A percentile compares a stretch with the other conserved stretches of the same genome.
phyloP scores from a whole-genome alignment of 2,888 invertebrate genomes.

The Cephus spinipes region DNA sequence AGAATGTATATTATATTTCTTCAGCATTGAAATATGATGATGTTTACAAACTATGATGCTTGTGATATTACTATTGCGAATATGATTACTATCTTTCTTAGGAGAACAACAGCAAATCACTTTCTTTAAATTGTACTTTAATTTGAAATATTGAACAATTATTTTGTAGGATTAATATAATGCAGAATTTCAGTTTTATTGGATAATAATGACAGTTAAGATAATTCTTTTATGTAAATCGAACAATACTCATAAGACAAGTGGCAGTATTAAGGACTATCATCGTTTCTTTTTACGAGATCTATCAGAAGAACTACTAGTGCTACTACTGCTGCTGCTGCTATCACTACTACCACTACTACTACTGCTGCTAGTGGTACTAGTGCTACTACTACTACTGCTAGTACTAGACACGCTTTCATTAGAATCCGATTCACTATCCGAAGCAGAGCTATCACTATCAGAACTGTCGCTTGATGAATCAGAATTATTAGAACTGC shows the following conservation, averaged over 20 bases:
- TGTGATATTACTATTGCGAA: background rate
- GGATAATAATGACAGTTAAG: background rate
- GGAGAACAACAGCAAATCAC: background rate
- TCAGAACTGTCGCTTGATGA: constrained; percentile 27
- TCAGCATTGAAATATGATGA: background rate
- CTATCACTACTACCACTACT: constrained; percentile 25
- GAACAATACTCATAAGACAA: constrained; percentile 6
- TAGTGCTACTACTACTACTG: constrained; percentile 39
- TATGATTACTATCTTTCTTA: background rate
- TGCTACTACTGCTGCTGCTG: constrained; percentile 31
- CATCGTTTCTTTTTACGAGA: background rate
- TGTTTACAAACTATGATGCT: background rate
- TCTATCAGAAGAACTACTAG: constrained; percentile 25
- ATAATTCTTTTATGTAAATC: constrained; percentile 20
- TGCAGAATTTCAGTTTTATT: background rate
- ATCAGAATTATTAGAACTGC: constrained; percentile 43
- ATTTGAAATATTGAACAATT: background rate
- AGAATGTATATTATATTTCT: background rate
- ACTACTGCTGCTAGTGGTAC: constrained; percentile 41
- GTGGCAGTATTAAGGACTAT: background rate
- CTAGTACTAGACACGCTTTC: constrained; percentile 51
- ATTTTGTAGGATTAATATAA: background rate
- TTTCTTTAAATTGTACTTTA: background rate
- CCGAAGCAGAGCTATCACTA: constrained; percentile 48
- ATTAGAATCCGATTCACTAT: constrained; percentile 54